phyloP scores from a whole-genome alignment of 2,888 invertebrate genomes.

The Apocheima hispidaria region DNA sequence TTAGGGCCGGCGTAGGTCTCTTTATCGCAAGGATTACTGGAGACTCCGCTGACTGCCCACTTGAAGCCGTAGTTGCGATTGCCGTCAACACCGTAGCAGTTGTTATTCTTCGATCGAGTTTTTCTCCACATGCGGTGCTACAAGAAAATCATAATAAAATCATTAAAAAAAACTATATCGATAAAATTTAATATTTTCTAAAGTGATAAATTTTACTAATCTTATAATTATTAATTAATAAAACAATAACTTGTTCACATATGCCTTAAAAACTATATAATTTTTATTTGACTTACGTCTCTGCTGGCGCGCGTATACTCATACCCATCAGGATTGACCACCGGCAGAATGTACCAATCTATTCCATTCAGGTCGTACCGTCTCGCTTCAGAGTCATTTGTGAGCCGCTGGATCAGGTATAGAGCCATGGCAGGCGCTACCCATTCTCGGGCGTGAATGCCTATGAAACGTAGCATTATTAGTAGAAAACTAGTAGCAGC shows the following conservation, averaged over 20 bases:
- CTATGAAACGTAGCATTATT: constrained; percentile 47
- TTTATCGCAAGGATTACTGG: constrained; percentile 83
- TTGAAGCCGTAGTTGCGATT: constrained; percentile 90
- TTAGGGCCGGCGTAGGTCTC: constrained; percentile 87
- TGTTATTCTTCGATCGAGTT: constrained; percentile 77
- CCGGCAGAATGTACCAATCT: constrained; percentile 89
- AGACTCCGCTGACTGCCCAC: constrained; percentile 89
- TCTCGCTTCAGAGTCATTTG: constrained; percentile 61
- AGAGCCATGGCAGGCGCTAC: constrained; percentile 87
- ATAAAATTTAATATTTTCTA: no score
- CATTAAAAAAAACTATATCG: no score
- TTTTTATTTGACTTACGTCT: constrained; percentile 62
- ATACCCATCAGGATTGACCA: constrained; percentile 91
- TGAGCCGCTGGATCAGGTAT: constrained; percentile 85
- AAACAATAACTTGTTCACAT: neutral
- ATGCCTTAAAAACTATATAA: neutral
- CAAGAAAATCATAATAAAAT: constrained; percentile 36
- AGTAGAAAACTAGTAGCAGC: neutral
- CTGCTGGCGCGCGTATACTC: constrained; percentile 81
- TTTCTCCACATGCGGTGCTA: constrained; percentile 89
- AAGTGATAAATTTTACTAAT: no score
- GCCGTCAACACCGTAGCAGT: constrained; percentile 88
- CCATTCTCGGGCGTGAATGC: constrained; percentile 89
- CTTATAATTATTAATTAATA: no score
- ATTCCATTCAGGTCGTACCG: constrained; percentile 82